Evolutionary conservation across 2,888 invertebrate genomes (phyloP), one percentile per base, ranked within the genome.

Genomic region (Drosophila mimica): DNA sequence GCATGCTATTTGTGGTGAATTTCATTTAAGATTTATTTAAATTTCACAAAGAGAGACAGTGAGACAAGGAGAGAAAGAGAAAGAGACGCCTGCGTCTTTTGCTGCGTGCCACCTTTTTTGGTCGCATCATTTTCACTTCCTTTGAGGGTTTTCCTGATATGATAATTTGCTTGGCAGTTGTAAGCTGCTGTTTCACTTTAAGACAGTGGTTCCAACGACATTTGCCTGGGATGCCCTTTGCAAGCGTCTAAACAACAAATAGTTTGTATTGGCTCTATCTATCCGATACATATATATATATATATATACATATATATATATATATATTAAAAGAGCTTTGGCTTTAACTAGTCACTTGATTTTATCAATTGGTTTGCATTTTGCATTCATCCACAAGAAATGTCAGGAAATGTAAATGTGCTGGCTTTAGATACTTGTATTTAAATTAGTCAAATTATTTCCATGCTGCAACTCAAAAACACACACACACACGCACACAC

Each of bases 1-100:
- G 81, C 82, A 77, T 76, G 74, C 84, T 83, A 87, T 87, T 88
- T 87, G 79, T 79, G 76, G 76, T 83, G 79, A 89, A 81, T 81
- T 81, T 77, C 74, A 83, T 86, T 88, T 79, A 81, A 82, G 82
- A 88, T 85, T 89, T 82, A 83, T 88, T 88, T 87, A 79, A 85
- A 87, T 82, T 82, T 87, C 65, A 30, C 38, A 38, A 25, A 46
- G 28, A n/a, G 25, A 33, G 5, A 2, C 1, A 11, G n/a, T 15
- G 7, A 4, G 25, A 9, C 13, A 25, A 17, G 9, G 34, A 5
- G 6, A 11, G 0, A 2, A 4, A 11, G 34, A 6, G 34, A 6
- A 6, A 28, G 52, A 51, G 43, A 25, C 36, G 31, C 11, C 38
- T 34, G 43, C 52, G 60, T 54, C 51, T 66, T 40, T 15, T 51